Evolutionary conservation across 2,113 vertebrate species (phyloP).

Genomic region (Taxidea taxus): DNA sequence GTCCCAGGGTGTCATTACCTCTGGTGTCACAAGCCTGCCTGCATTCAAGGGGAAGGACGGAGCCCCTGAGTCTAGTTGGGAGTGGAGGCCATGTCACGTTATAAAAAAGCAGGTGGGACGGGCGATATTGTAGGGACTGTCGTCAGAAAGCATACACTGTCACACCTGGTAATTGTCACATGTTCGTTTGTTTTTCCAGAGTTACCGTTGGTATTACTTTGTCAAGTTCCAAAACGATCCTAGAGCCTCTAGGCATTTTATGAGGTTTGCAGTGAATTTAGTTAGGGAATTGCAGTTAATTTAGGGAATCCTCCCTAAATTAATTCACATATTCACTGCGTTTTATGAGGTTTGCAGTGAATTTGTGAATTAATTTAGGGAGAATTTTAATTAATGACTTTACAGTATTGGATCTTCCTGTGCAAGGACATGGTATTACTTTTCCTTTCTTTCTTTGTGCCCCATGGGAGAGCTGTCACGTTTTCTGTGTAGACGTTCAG

Average conservation of each 20-base stretch:
- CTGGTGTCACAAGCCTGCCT: neutral
- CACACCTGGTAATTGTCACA: neutral
- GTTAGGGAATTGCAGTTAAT: constrained; percentile 10
- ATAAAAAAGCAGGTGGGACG: neutral
- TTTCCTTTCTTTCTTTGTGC: neutral
- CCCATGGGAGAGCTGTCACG: neutral
- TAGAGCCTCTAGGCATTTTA: neutral
- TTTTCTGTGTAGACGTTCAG: neutral
- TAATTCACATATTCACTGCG: too few species aligned
- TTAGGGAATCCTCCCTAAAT: too few species aligned
- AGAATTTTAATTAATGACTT: neutral
- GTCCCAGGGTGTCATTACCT: neutral
- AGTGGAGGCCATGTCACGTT: neutral
- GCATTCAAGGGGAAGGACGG: neutral
- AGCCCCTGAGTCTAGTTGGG: neutral
- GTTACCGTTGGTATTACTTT: neutral
- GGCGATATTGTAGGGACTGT: neutral
- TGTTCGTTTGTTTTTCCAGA: neutral
- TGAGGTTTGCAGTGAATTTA: neutral
- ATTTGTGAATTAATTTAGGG: neutral
- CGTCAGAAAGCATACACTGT: neutral
- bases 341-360: neutral
- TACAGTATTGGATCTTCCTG: neutral
- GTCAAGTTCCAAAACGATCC: neutral
- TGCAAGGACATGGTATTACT: neutral